Evolutionary conservation across 2,888 invertebrate species (phyloP), one percentile per base, ranked within the genome.

Genomic region (Drosophila conformis): DNA sequence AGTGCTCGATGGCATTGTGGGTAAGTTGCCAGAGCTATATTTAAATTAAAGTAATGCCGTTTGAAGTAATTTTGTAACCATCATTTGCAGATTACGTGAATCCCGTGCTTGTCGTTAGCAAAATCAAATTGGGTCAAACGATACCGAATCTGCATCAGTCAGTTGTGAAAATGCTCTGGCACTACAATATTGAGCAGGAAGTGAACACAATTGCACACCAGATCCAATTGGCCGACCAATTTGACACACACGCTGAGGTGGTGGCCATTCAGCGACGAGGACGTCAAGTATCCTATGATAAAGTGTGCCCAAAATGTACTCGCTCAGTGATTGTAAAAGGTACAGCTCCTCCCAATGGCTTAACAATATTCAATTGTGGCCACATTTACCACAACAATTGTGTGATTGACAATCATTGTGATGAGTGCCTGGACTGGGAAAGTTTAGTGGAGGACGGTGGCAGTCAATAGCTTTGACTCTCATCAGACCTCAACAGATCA

Each of bases 131-230:
- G 0, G 96, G 96, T 3, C 96, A 97, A 93, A 94, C 97, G 92
- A 98, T 99, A 85, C 97, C 97, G 11, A 98, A 98, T 46, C 94
- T 99, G 49, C 96, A 98, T 83, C 96, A 97, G 87, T 97, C 98
- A 0, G 94, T 99, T 13, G 97, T 98, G 2, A 98, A 98, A 94
- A 98, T 99, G 96, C 95, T 99, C 93, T 96, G 97, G 87, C 99
- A 99, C 92, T 99, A 98, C 93, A 97, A 97, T 91, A 94, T 99
- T 69, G 98, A 99, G 94, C 96, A 96, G 91, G 60, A 82, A 33
- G 56, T 76, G 8, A 35, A 71, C 33, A 56, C 35, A 8, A 27
- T 48, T 10, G 97, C 92, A 96, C 88, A 97, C 89, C 96, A 97
- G 90, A 98, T 99, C 73, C 95, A 99, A n/a, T 95, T 97, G 2